Base-by-base conservation (phyloP, 2,113 vertebrate genomes). In the Hymenochirus boettgeri region DNA sequence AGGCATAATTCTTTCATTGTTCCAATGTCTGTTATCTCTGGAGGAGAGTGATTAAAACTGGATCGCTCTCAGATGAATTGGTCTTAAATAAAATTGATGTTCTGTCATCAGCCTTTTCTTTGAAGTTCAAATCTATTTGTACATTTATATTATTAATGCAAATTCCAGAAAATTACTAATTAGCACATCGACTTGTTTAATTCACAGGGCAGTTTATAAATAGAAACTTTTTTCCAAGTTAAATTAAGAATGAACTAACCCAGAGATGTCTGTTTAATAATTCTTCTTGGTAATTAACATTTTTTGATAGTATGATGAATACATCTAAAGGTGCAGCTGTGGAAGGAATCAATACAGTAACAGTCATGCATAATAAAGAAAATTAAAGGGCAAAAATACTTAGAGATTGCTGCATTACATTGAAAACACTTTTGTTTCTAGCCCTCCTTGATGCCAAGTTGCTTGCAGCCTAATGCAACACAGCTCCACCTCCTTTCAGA, bases 1-100 rank as follows among this genome's bases (percentile, higher is more conserved):
- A 26, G 23, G 18, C 57, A 63, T 65, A n/a, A n/a, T 56, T 0
- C 57, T 70, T 69, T 27, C 18, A 1, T 33, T 52, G 1, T 46
- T 53, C 23, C 69, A 60, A 59, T 12, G 60, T 26, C 45, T 0
- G 0, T 2, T 0, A 51, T 69, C 42, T 70, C 69, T 21, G 21
- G 3, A 57, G 35, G 72, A 53, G 3, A 19, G 65, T 0, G 21
- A 18, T 19, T 21, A 19, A 53, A 6, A 15, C 45, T 26, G 47
- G 23, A 57, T 57, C 7, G 11, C 1, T 61, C 11, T 8, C 26
- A 54, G 71, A 67, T 50, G 19, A 53, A 8, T 58, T 1, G 31
- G 29, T 51, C 71, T 69, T 55, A 47, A 39, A 33, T 62, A 27
- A 46, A 65, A 18, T 60, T 57, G 63, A 18, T 50, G 1, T 64